phyloP scores from a whole-genome alignment of 2,113 vertebrate species.

The Gallinago media region DNA sequence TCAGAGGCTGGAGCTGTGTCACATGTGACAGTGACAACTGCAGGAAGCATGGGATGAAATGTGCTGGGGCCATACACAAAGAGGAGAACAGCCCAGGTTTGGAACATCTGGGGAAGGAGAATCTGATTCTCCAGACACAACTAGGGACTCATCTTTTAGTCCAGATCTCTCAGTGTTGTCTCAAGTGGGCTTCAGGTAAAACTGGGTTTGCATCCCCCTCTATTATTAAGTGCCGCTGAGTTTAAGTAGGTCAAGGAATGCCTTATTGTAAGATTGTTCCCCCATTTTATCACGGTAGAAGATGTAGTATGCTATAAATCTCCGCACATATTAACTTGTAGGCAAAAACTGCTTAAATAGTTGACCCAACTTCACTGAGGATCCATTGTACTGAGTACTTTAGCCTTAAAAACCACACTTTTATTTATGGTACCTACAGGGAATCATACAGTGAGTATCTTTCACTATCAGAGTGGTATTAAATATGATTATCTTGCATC shows the following conservation, averaged over 20 bases:
- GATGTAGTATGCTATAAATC: conserved; percentile 2
- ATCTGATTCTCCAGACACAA: neutral
- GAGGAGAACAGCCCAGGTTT: neutral
- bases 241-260: conserved; percentile 38
- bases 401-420: conserved; percentile 25
- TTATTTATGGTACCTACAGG: neutral
- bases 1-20: neutral
- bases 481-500: neutral
- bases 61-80: neutral
- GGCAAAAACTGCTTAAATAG: conserved; percentile 21
- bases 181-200: neutral
- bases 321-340: conserved; percentile 40
- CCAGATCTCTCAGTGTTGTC: neutral
- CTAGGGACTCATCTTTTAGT: neutral
- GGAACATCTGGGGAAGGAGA: neutral
- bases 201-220: neutral
- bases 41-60: neutral
- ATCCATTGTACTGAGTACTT: conserved; percentile 17
- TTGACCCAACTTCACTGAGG: conserved; percentile 16
- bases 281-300: neutral
- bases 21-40: neutral
- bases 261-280: conserved; percentile 22
- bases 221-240: neutral
- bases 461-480: neutral
- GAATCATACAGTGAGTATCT: neutral